Conservation (phyloP, 1,140 invertebrate species). For the Planococcus citri region DNA sequence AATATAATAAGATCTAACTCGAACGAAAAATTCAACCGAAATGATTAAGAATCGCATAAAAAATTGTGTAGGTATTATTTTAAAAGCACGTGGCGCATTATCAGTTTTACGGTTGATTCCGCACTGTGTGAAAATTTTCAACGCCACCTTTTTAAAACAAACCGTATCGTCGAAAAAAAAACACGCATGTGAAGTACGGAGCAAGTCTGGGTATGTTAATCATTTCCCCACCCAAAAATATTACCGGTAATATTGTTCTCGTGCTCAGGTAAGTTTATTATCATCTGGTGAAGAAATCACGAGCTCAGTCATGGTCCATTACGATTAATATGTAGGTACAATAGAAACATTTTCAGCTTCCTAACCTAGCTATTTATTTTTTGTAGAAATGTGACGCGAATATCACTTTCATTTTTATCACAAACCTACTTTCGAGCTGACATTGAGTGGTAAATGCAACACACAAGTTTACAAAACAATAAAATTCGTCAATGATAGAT, state of each 20-base stretch:
- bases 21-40: neutral
- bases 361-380: no score
- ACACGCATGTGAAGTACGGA: constrained; percentile 17
- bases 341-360: no score
- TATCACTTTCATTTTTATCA: no score
- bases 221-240: constrained; percentile 10
- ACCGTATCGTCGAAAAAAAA: neutral
- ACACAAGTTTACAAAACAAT: no score
- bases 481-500: no score
- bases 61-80: neutral
- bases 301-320: neutral
- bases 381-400: no score
- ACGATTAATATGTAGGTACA: no score
- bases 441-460: no score
- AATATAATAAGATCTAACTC: neutral
- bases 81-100: constrained; percentile 10
- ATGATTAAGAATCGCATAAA: neutral
- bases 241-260: constrained; percentile 12
- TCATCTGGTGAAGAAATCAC: neutral
- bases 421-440: no score
- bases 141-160: constrained; percentile 13
- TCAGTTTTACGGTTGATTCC: constrained; percentile 8
- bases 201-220: neutral
- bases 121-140: constrained; percentile 12
- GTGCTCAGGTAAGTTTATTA: neutral